A percentile compares a stretch with the other conserved stretches of the same genome.
Conservation (phyloP, 2,888 invertebrate genomes). For the Caenorhabditis virilis region DNA sequence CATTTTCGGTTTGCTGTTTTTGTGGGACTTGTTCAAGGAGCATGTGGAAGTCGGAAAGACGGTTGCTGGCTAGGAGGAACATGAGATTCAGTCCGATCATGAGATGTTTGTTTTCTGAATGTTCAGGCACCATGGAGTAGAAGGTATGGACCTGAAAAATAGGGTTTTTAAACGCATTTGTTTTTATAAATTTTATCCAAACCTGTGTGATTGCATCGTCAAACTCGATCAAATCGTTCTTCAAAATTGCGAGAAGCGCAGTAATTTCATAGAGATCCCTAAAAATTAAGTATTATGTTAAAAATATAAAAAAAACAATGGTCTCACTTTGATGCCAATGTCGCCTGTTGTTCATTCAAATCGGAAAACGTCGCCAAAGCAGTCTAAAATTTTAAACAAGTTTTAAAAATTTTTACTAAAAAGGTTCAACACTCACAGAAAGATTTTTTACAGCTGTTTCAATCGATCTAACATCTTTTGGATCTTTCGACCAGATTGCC, state of each 20-base stretch:
- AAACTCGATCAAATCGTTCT: constrained; percentile 89
- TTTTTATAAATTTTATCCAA: too few species aligned
- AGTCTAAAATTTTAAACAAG: constrained; percentile 7
- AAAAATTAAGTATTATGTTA: constrained; percentile 67
- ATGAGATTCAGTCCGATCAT: constrained; percentile 90
- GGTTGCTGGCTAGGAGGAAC: constrained; percentile 84
- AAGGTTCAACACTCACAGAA: constrained; percentile 36
- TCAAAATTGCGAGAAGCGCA: constrained; percentile 90
- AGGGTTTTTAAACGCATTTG: too few species aligned
- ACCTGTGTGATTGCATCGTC: constrained; percentile 96
- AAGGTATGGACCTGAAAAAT: constrained; percentile 83
- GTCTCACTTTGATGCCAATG: constrained; percentile 21
- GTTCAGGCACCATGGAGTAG: constrained; percentile 87
- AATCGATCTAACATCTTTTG: constrained; percentile 35
- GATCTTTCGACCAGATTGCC: constrained; percentile 52
- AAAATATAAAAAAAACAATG: neutral
- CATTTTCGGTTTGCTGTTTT: constrained; percentile 87
- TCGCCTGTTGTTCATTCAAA: constrained; percentile 16
- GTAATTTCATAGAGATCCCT: constrained; percentile 91
- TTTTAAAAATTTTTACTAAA: constrained; percentile 1
- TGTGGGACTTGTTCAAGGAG: constrained; percentile 84
- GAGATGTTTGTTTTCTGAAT: constrained; percentile 88
- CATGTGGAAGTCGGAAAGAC: constrained; percentile 97
- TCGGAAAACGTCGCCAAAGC: constrained; percentile 3
- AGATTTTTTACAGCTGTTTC: constrained; percentile 44